Evolutionary conservation across 2,797 vertebrate genomes (phyloP).

Genomic region (Adrianichthys oophorus): DNA sequence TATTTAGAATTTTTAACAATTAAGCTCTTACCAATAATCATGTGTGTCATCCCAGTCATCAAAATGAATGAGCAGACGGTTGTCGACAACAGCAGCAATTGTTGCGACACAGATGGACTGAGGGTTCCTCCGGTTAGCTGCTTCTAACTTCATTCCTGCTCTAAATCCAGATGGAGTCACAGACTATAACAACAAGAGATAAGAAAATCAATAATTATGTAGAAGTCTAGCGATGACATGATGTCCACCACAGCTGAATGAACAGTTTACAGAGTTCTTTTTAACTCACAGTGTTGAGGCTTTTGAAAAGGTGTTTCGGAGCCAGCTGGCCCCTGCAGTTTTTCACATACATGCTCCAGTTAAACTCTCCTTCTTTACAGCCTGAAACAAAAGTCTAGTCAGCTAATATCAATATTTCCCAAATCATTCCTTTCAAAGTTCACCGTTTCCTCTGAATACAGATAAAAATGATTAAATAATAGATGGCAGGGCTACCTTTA

Average conservation of each 20-base stretch:
- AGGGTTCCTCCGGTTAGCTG: slow-evolving; percentile 81
- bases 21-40: slow-evolving; percentile 79
- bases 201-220: background rate
- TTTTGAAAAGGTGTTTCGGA: slow-evolving; percentile 84
- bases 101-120: slow-evolving; percentile 80
- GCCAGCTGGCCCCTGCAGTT: slow-evolving; percentile 83
- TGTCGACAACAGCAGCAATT: slow-evolving; percentile 81
- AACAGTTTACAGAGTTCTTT: background rate
- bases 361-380: slow-evolving; percentile 83
- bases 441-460: background rate
- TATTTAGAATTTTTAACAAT: background rate
- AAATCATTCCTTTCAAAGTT: background rate
- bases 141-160: slow-evolving; percentile 84
- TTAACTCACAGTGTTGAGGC: slow-evolving; percentile 79
- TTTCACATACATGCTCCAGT: slow-evolving; percentile 83
- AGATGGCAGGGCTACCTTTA: slow-evolving; percentile 68
- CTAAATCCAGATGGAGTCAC: slow-evolving; percentile 84
- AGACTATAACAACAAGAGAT: slow-evolving; percentile 58
- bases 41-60: slow-evolving; percentile 85
- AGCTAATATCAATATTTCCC: background rate
- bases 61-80: slow-evolving; percentile 83
- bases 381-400: slow-evolving; percentile 57
- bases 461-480: background rate
- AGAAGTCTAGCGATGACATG: background rate
- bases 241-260: background rate